phyloP scores from a whole-genome alignment of 2,888 invertebrate species.

The Microdon myrmicae region DNA sequence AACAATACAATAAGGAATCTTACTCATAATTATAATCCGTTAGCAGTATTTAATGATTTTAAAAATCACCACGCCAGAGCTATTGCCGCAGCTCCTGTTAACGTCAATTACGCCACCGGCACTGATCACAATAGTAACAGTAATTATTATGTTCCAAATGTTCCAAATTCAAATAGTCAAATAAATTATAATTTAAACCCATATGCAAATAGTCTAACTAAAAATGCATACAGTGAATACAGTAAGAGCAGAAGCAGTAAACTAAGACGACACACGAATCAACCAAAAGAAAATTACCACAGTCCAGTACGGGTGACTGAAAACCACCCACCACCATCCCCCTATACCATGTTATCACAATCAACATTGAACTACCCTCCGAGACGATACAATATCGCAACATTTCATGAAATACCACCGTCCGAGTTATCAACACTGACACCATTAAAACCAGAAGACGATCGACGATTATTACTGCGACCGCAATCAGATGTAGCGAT shows the following conservation, averaged over 20 bases:
- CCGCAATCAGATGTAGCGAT: constrained; percentile 39
- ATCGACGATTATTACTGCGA: constrained; percentile 24
- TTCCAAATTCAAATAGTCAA: constrained; percentile 67
- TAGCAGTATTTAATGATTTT: constrained; percentile 51
- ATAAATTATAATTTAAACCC: constrained; percentile 54
- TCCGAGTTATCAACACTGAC: constrained; percentile 39
- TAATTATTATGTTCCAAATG: constrained; percentile 58
- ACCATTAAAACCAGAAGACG: constrained; percentile 25
- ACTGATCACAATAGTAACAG: constrained; percentile 38
- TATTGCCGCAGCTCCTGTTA: constrained; percentile 47
- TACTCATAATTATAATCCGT: constrained; percentile 37
- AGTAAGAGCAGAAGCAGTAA: constrained; percentile 57
- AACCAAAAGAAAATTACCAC: constrained; percentile 53
- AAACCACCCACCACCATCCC: constrained; percentile 1
- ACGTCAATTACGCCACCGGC: constrained; percentile 29
- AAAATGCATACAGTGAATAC: constrained; percentile 51
- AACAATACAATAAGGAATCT: constrained; percentile 48
- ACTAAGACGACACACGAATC: constrained; percentile 57
- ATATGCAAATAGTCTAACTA: constrained; percentile 51
- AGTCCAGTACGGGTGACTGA: constrained; percentile 54
- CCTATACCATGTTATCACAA: constrained; percentile 14
- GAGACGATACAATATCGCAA: constrained; percentile 47
- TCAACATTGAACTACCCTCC: constrained; percentile 30
- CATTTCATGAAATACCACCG: constrained; percentile 42
- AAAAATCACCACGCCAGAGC: constrained; percentile 52